Evolutionary conservation across 2,888 invertebrate species (phyloP), one percentile per base, ranked within the genome.

Genomic region (Homarus gammarus): DNA sequence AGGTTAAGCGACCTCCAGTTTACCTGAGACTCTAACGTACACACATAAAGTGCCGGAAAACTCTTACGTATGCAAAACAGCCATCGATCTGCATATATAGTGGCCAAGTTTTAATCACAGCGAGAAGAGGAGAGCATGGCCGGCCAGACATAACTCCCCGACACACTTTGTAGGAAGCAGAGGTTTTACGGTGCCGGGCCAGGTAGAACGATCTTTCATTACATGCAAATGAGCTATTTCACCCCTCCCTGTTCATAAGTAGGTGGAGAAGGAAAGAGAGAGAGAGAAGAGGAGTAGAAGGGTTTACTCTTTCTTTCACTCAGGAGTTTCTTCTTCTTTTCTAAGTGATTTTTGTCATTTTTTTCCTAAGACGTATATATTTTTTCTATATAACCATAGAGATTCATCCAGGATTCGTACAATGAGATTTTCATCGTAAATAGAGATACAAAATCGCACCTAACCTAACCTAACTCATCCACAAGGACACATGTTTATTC

Each of bases 221-320:
- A 64, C 31, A 64, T 64, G 64, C 64, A 64, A 27, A 64, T 64
- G 31, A 64, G 64, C 64, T 27, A 64, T 64, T 64, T 27, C 27
- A 22, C 56, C 22, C 64, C 0, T 12, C 64, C 27, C 64, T 64
- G 64, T 27, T 64, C 31, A 27, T 64, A 64, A 27, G 64, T 2
- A 64, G 64, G 64, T n/a, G 22, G 64, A 8, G 27, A 27, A 6
- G 27, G 27, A 12, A 27, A n/a, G 49, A 8, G 49, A 49, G 49
- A 49, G 49, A 12, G 49, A 15, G 49, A 49, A 49, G 8, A n/a
- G n/a, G n/a, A n/a, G n/a, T n/a, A n/a, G n/a, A n/a, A n/a, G n/a
- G n/a, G n/a, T n/a, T n/a, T n/a, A n/a, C n/a, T n/a, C n/a, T n/a
- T n/a, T n/a, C n/a, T n/a, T n/a, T n/a, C n/a, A n/a, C n/a, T n/a